phyloP scores from a whole-genome alignment of 2,797 vertebrate species.

The Enteromius radiatus region DNA sequence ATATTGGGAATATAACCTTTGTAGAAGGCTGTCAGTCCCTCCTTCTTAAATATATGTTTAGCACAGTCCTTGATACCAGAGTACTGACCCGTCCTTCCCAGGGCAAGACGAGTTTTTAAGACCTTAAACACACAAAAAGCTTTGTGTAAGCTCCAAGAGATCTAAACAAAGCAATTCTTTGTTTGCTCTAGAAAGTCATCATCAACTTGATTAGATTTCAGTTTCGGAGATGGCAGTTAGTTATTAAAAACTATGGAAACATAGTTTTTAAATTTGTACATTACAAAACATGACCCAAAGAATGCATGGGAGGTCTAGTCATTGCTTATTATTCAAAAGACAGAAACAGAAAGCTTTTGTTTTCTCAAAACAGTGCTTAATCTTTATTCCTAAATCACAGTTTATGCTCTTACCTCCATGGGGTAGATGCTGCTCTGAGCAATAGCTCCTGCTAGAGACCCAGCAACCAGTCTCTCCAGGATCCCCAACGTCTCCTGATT shows the following conservation, averaged over 20 bases:
- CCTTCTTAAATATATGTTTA: constrained; percentile 85
- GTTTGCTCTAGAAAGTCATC: neutral
- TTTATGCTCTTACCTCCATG: constrained; percentile 87
- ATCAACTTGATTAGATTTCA: constrained; percentile 11
- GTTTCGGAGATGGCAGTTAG: neutral
- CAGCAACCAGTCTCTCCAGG: constrained; percentile 86
- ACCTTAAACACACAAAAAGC: constrained; percentile 76
- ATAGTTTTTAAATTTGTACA: neutral
- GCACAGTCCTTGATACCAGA: constrained; percentile 87
- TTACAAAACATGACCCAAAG: neutral
- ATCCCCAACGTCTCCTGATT: constrained; percentile 92
- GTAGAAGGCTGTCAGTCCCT: constrained; percentile 90
- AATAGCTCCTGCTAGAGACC: constrained; percentile 90
- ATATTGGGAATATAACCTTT: constrained; percentile 96
- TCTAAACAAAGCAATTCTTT: neutral
- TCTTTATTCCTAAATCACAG: neutral
- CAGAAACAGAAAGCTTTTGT: neutral
- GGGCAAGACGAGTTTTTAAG: constrained; percentile 92
- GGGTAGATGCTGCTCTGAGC: constrained; percentile 98
- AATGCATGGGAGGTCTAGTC: neutral
- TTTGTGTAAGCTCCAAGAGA: constrained; percentile 25
- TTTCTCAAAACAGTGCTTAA: neutral
- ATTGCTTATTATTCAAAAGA: constrained; percentile 10
- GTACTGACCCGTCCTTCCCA: constrained; percentile 92
- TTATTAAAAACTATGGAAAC: neutral